These are phyloP conservation scores for Sternotherus odoratus DNA, from an alignment of 2,797 vertebrate species.

Conservation along the genomic window DNA sequence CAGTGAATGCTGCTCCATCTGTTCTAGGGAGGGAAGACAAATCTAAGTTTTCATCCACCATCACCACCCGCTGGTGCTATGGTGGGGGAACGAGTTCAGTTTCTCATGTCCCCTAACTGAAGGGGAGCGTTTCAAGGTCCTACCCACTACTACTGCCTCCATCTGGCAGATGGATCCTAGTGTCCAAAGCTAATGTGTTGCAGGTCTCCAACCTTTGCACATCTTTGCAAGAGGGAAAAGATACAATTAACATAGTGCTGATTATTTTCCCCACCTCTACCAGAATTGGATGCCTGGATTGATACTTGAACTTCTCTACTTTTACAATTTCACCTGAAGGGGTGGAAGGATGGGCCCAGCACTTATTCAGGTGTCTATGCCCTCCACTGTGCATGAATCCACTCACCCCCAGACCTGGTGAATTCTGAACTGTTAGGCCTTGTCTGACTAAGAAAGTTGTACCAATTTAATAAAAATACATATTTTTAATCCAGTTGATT, in stretches of 20 bases:
- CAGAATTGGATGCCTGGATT: neutral
- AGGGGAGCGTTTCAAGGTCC: neutral
- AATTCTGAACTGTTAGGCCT: neutral
- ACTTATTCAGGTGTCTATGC: accelerated
- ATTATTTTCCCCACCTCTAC: neutral
- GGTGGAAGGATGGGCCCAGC: neutral
- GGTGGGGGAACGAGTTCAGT: neutral
- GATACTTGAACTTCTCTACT: neutral
- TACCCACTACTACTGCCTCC: accelerated
- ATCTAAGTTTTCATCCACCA: neutral
- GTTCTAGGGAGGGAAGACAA: slow-evolving; percentile 2
- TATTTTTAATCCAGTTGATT: neutral
- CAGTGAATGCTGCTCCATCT: neutral
- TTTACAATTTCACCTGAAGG: neutral
- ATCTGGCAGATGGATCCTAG: neutral
- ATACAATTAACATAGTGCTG: neutral
- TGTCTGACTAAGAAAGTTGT: neutral
- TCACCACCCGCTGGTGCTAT: neutral
- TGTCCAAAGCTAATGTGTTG: neutral
- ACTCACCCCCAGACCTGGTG: neutral
- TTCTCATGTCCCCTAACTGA: neutral
- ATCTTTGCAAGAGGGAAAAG: neutral
- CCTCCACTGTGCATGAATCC: accelerated
- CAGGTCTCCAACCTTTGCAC: neutral
- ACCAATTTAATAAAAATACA: neutral